phyloP scores from a whole-genome alignment of 2,797 vertebrate genomes.

The Galago senegalensis region DNA sequence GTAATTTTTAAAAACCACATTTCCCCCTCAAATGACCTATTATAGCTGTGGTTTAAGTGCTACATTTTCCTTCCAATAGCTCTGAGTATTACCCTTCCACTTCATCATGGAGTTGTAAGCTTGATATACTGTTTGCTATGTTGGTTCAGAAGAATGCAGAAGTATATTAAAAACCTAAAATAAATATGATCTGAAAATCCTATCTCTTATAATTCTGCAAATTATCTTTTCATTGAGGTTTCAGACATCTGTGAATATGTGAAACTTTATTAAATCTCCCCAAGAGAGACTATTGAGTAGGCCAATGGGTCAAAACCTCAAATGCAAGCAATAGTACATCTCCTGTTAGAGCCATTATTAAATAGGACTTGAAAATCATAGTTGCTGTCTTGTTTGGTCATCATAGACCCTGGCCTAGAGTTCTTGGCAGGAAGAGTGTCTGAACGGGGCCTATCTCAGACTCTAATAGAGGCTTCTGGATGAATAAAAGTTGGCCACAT shows the following conservation, averaged over 20 bases:
- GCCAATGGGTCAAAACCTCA: conserved; percentile 15
- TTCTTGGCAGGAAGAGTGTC: conserved; percentile 58
- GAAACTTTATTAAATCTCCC: background rate
- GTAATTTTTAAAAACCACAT: conserved; percentile 63
- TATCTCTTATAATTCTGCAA: background rate
- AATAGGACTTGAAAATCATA: conserved; percentile 59
- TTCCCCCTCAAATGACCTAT: conserved; percentile 65
- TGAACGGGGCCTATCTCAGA: conserved; percentile 41
- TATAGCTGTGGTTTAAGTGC: conserved; percentile 53
- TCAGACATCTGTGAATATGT: background rate
- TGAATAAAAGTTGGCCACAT: conserved; percentile 44
- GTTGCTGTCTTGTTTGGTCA: conserved; percentile 17
- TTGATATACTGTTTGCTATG: background rate
- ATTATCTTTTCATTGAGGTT: background rate
- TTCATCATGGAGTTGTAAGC: background rate
- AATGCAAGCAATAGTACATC: background rate
- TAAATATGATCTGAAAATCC: conserved; percentile 2
- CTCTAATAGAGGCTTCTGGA: conserved; percentile 14
- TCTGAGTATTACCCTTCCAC: conserved; percentile 21
- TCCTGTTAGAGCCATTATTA: conserved; percentile 43
- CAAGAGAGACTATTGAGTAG: conserved; percentile 8
- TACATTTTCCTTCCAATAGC: conserved; percentile 60
- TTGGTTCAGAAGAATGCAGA: conserved; percentile 60
- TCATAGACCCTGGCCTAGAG: conserved; percentile 28
- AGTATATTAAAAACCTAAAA: conserved; percentile 34